Percentiles rank a stretch among this genome's conserved stretches.
Conservation (phyloP, 2,888 invertebrate species). For the Alloplasta piceator region DNA sequence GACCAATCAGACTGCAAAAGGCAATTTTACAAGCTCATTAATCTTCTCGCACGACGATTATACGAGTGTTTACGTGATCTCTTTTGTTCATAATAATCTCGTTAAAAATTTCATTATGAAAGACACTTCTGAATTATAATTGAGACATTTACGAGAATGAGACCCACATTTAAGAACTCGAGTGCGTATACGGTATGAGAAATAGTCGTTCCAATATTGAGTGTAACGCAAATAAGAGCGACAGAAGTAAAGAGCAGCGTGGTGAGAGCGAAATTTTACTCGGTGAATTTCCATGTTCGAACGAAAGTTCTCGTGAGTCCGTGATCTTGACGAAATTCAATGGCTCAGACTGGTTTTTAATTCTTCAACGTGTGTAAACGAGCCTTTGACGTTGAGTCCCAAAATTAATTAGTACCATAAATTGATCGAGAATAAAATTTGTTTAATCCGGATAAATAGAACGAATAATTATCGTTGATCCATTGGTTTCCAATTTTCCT, state of each 20-base stretch:
- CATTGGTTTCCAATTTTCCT: no score
- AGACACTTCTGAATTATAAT: constrained; percentile 33
- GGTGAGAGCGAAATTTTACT: neutral
- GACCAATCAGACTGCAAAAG: no score
- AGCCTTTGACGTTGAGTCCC: no score
- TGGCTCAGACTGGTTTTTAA: no score
- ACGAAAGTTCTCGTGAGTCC: constrained; percentile 17
- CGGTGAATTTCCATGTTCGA: neutral
- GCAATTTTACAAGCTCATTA: neutral
- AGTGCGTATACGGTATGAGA: neutral
- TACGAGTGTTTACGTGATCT: neutral
- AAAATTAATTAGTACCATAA: no score
- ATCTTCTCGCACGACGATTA: neutral
- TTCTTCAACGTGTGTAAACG: no score
- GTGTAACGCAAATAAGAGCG: constrained; percentile 22
- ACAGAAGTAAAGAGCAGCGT: neutral
- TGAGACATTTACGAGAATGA: constrained; percentile 5
- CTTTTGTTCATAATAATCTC: neutral
- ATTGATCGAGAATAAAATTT: no score
- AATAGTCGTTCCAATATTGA: constrained; percentile 8
- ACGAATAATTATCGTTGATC: constrained; percentile 3
- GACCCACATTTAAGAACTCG: neutral
- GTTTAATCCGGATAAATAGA: no score
- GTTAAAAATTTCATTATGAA: constrained; percentile 27
- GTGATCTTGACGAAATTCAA: neutral